Conservation (phyloP, 2,888 invertebrate species). For the Callosobruchus maculatus region DNA sequence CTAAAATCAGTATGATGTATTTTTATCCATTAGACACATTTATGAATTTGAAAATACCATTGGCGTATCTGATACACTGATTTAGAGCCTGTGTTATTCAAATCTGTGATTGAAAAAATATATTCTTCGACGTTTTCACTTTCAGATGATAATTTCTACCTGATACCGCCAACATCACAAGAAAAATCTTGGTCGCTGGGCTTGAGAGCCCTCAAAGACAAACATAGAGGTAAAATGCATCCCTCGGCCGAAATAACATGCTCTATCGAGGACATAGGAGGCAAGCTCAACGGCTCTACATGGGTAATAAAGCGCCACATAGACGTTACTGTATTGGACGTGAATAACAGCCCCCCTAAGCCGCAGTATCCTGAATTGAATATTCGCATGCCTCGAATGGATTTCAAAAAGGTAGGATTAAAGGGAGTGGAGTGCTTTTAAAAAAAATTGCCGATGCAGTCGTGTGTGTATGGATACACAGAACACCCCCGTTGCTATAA, state of each 20-base stretch:
- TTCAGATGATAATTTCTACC: conserved; percentile 22
- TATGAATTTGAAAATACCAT: too few species aligned
- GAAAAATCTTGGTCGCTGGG: conserved; percentile 29
- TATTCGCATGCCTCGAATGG: conserved; percentile 37
- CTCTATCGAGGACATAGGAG: conserved; percentile 43
- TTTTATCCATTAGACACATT: too few species aligned
- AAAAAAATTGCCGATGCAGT: background rate
- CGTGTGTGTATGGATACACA: background rate
- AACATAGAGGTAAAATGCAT: conserved; percentile 26
- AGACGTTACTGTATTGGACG: conserved; percentile 53
- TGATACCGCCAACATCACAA: conserved; percentile 27
- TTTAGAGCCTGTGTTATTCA: too few species aligned
- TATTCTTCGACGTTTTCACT: conserved; percentile 1
- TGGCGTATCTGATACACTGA: too few species aligned
- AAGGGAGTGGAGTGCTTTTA: background rate
- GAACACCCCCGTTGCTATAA: background rate
- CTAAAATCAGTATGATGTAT: too few species aligned
- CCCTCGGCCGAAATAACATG: conserved; percentile 46
- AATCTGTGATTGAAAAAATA: too few species aligned
- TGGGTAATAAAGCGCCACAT: conserved; percentile 37
- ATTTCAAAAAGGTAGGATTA: conserved; percentile 34
- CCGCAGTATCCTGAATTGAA: conserved; percentile 42
- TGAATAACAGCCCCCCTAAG: conserved; percentile 51
- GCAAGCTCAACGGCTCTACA: conserved; percentile 33
- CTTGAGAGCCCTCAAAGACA: conserved; percentile 13